These are phyloP conservation scores for Thaumatotibia leucotreta DNA, from an alignment of 1,140 invertebrate genomes.

Conservation along the genomic window DNA sequence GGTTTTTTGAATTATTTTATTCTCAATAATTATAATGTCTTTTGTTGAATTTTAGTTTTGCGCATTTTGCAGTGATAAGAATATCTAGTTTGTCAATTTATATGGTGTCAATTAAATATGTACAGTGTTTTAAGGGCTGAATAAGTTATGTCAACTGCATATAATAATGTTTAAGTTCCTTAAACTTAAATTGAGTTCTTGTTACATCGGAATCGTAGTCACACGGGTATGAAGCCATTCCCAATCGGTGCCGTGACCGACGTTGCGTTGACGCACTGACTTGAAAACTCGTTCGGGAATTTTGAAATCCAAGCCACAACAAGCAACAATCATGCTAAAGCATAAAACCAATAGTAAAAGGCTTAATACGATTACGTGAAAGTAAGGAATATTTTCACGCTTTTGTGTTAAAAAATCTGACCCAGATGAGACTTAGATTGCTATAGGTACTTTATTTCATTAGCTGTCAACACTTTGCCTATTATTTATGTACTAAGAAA, in stretches of 20 bases:
- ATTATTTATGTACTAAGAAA: no score
- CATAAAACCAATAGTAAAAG: neutral
- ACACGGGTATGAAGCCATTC: slow-evolving; percentile 60
- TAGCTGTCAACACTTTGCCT: no score
- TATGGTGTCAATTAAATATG: no score
- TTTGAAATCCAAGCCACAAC: slow-evolving; percentile 7
- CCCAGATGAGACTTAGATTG: no score
- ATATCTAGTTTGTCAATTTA: no score
- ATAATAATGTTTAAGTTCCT: neutral
- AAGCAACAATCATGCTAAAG: slow-evolving; percentile 1
- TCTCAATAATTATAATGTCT: no score
- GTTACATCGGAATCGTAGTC: slow-evolving; percentile 1
- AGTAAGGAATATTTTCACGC: neutral
- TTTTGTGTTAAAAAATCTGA: neutral
- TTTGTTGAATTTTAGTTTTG: no score
- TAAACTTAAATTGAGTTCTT: neutral
- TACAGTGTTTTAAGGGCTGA: neutral
- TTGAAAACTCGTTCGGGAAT: neutral
- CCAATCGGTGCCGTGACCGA: slow-evolving; percentile 46
- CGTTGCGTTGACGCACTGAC: slow-evolving; percentile 69
- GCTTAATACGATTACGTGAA: neutral
- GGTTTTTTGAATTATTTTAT: no score
- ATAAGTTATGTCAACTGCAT: neutral
- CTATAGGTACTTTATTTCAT: no score
- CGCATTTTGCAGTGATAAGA: no score